A percentile compares a stretch with the other conserved stretches of the same genome.
phyloP scores from a whole-genome alignment of 2,113 vertebrate genomes.

The Collichthys lucidus region DNA sequence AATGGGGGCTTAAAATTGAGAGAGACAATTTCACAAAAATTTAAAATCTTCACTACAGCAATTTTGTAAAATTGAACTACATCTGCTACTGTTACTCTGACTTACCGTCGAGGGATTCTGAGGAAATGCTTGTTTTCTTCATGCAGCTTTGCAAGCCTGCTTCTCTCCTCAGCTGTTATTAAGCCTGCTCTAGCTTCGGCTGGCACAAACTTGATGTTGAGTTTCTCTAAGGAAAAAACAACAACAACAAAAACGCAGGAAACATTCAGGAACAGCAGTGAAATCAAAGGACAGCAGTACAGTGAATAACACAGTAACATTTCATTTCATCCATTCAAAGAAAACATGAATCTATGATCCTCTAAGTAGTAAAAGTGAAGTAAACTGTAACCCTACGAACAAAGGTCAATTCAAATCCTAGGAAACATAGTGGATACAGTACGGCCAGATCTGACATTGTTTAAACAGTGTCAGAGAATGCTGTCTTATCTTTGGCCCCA shows the following conservation, averaged over 20 bases:
- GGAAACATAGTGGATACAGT: not conserved
- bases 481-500: not conserved
- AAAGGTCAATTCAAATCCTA: not conserved
- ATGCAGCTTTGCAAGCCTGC: conserved; percentile 87
- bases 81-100: not conserved
- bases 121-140: conserved; percentile 91
- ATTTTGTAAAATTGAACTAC: fast-evolving
- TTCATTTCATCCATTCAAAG: not conserved
- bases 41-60: not conserved
- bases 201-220: conserved; percentile 92
- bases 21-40: not conserved
- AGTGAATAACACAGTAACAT: not conserved
- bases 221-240: conserved; percentile 86
- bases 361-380: not conserved
- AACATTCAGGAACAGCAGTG: not conserved
- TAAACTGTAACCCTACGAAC: not conserved
- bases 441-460: not conserved
- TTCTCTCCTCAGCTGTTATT: conserved; percentile 88
- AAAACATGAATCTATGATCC: not conserved
- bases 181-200: conserved; percentile 88
- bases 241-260: conserved; percentile 14
- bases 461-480: not conserved
- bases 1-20: conserved; percentile 85
- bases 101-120: conserved; percentile 91
- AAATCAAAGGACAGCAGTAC: not conserved